phyloP scores from a whole-genome alignment of 1,140 invertebrate genomes.

The Drosophila neocordata region DNA sequence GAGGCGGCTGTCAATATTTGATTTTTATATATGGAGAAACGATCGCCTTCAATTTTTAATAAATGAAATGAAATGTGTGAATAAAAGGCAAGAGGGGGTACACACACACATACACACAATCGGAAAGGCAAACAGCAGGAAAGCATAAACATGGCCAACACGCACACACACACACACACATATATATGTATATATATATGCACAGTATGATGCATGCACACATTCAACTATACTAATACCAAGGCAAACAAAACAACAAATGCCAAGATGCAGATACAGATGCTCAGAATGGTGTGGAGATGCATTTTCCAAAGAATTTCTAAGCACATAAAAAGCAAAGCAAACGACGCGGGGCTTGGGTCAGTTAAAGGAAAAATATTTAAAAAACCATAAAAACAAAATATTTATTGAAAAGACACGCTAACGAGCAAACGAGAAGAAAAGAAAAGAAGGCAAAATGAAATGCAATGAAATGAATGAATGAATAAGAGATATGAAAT shows the following conservation, averaged over 20 bases:
- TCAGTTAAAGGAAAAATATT: conserved; percentile 68
- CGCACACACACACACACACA: conserved; percentile 50
- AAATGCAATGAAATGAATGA: background rate
- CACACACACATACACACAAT: conserved; percentile 42
- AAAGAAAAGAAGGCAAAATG: conserved; percentile 33
- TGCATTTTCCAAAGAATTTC: conserved; percentile 77
- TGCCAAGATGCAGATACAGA: conserved; percentile 45
- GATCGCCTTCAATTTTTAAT: conserved; percentile 71
- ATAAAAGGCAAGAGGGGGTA: conserved; percentile 38
- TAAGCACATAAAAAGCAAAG: conserved; percentile 72
- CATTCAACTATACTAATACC: conserved; percentile 62
- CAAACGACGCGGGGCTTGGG: conserved; percentile 45
- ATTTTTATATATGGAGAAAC: conserved; percentile 68
- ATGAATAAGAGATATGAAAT: conserved; percentile 5
- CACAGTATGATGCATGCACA: conserved; percentile 23
- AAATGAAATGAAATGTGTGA: conserved; percentile 76
- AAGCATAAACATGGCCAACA: conserved; percentile 72
- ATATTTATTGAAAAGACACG: conserved; percentile 75
- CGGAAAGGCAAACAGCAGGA: conserved; percentile 77
- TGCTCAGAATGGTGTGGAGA: conserved; percentile 35
- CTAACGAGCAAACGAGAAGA: conserved; percentile 47
- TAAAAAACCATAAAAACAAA: conserved; percentile 81
- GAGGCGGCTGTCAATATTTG: conserved; percentile 66
- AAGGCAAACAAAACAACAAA: conserved; percentile 64
- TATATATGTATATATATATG: background rate